Evolutionary conservation across 1,140 invertebrate genomes (phyloP), one percentile per base, ranked within the genome.

Genomic region (Anadara kagoshimensis): DNA sequence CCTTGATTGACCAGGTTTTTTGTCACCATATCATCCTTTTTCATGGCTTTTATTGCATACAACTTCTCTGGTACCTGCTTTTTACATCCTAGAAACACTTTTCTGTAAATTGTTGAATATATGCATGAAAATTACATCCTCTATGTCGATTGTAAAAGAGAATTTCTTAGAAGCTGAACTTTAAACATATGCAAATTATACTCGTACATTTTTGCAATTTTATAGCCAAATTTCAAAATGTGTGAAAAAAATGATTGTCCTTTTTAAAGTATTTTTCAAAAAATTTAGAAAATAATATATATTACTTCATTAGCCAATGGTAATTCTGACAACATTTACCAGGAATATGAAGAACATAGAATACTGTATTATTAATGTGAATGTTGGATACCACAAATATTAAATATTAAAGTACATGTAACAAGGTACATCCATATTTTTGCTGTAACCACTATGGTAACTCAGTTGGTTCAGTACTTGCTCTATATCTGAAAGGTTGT

Each of bases 41-140:
- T 96, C 95, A 99, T 97, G 0, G 97, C 95, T 93, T 99, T 99
- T 56, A 99, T 96, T 20, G 97, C 97, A 91, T 95, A 98, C 74
- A 97, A 88, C 80, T 93, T 92, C 47, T 94, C 92, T 18, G 93
- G 91, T 87, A 95, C 94, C 29, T 91, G 93, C 78, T 96, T 97
- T 82, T 97, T 97, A 81, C 93, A 93, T 1, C 95, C 96, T 18
- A 98, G 90, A 89, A 96, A 98, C 0, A 98, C 97, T 92, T 97
- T 98, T 5, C 91, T 92, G 73, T 10, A 87, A 85, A 47, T 18
- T 57, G 20, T 22, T 29, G 16, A 44, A 24, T 62, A 54, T 5
- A 20, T 26, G 29, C 1, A 5, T 24, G 11, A 36, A 58, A 11
- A 26, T 20, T 12, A 44, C 24, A 29, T 69, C 16, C 18, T 5